Evolutionary conservation across 2,888 invertebrate species (phyloP).

Genomic region (Calameuta idolon): DNA sequence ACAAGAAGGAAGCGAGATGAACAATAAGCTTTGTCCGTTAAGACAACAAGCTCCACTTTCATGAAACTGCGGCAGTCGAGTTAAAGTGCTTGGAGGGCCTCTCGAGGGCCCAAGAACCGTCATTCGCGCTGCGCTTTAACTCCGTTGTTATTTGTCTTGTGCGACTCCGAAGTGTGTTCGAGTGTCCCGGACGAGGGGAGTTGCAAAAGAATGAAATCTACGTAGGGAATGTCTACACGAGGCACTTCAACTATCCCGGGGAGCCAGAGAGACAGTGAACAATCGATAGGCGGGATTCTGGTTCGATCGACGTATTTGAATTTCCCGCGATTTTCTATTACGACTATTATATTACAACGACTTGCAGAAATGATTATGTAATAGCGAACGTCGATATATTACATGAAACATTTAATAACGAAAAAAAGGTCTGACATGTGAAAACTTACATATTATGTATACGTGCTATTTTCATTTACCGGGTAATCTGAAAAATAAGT

Average conservation of each 20-base stretch:
- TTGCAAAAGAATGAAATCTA: not conserved
- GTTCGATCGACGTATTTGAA: not conserved
- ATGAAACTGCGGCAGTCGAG: not conserved
- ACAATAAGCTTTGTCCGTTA: not conserved
- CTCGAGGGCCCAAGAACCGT: not conserved
- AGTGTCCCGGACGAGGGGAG: not conserved
- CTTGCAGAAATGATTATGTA: not conserved
- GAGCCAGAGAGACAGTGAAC: slow-evolving; percentile 32
- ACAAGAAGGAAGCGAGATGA: not conserved
- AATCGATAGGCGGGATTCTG: not conserved
- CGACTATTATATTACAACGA: not conserved
- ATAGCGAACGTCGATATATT: not conserved
- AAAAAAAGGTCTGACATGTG: not conserved
- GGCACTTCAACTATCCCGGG: slow-evolving; percentile 14
- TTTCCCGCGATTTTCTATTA: not conserved
- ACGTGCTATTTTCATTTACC: not conserved
- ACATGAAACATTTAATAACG: not conserved
- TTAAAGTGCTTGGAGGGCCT: not conserved
- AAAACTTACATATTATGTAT: not conserved
- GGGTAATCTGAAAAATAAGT: not conserved
- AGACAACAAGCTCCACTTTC: not conserved
- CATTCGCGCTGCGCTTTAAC: not conserved
- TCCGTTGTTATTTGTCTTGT: not conserved
- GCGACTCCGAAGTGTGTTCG: not conserved
- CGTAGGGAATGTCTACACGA: not conserved